Base-by-base conservation (phyloP, 1,140 invertebrate species). In the Zaprionus camerounensis region DNA sequence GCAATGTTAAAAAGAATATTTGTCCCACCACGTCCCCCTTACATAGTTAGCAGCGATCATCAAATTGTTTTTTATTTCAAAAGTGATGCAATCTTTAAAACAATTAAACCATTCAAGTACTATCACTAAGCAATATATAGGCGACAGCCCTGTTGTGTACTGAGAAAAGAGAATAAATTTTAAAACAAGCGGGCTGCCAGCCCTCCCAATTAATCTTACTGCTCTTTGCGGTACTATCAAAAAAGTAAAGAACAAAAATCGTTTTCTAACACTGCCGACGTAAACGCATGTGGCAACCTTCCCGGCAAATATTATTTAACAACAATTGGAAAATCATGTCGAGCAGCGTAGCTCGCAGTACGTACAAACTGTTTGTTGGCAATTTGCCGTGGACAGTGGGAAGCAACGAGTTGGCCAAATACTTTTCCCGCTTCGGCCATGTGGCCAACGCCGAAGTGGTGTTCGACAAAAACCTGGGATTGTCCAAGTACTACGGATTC, bases 381-480 rank as follows among this genome's bases (percentile, higher is more conserved):
- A 96, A 97, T 85, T 76, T 98, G 28, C 95, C 96, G 1, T 97
- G 97, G 97, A 97, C 96, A 5, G 94, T 97, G 2, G 93, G 95
- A 62, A 94, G 94, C 63, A 93, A 93, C 20, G 96, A 97, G 79
- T 91, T 98, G 17, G 94, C 94, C 79, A 93, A 95, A 51, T 96
- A 97, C 82, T 97, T 97, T 82, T 95, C 95, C 34, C 94, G 95
- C 76, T 98, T 96, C 93, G 97, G 97, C 5, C 93, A 94, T 41
- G 94, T 98, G 67, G 69, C 93, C 22, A 92, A 92, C 56, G 94
- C 95, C 3, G 93, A 92, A 82, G 95, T 97, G 44, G 88, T 96
- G 4, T 97, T 97, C 91, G 95, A 97, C 84, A 94, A 94, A 68
- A 94, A 95, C n/a, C 95, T 95, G 41, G 97, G 97, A 5, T 78